Conservation (phyloP, 2,113 vertebrate genomes). For the Myodes glareolus region DNA sequence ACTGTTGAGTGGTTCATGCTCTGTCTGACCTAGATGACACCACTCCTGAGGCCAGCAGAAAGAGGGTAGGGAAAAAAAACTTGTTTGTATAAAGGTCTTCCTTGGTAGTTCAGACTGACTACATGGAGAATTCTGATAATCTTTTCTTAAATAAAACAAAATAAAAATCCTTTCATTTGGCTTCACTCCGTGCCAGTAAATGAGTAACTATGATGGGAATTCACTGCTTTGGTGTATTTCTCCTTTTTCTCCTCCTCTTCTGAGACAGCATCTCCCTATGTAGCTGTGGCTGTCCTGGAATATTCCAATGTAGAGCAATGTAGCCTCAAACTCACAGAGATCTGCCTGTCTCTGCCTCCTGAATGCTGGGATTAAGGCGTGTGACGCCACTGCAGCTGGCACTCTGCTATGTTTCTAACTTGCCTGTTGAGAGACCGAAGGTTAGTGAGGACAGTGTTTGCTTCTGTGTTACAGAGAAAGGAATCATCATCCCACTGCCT, state of each 20-base stretch:
- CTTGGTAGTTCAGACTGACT: slow-evolving; percentile 51
- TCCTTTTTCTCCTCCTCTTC: background rate
- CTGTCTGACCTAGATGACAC: slow-evolving; percentile 36
- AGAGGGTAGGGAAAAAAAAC: background rate
- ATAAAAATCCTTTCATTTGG: slow-evolving; percentile 45
- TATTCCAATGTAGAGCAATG: background rate
- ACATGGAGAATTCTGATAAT: slow-evolving; percentile 17
- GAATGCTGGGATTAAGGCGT: background rate
- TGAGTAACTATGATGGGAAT: slow-evolving; percentile 41
- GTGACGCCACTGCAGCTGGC: background rate
- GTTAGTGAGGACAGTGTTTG: background rate
- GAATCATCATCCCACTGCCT: background rate
- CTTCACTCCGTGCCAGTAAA: slow-evolving; percentile 25
- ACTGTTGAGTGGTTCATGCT: background rate
- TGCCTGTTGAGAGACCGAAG: background rate
- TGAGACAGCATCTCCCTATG: background rate
- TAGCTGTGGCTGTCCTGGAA: background rate
- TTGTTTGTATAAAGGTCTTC: slow-evolving; percentile 54
- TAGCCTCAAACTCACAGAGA: background rate
- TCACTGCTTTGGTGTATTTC: background rate
- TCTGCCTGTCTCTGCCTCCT: background rate
- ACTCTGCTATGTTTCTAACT: slow-evolving; percentile 35
- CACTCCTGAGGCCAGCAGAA: slow-evolving; percentile 35
- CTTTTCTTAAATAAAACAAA: background rate
- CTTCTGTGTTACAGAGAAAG: slow-evolving; percentile 5